Evolutionary conservation across 2,797 vertebrate species (phyloP).

Genomic region (Tarsius wallacei): DNA sequence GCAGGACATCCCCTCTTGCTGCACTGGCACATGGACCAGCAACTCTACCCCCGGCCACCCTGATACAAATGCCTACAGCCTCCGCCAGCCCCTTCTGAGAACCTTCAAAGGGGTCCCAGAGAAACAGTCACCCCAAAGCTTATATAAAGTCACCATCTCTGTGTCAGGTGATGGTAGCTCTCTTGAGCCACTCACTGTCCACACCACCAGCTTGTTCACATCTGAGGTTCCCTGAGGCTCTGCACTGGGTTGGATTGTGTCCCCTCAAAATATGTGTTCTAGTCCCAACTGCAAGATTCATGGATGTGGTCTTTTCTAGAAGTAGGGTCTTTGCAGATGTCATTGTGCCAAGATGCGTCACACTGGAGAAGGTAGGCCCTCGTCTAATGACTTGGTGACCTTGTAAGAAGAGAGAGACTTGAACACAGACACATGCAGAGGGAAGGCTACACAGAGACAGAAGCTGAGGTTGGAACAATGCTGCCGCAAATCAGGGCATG

Average conservation of each 20-base stretch:
- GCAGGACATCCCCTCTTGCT: neutral
- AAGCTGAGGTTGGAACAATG: neutral
- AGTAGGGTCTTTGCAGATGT: too few species aligned
- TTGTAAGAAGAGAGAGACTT: neutral
- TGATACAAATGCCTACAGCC: neutral
- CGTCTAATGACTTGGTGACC: fast-evolving
- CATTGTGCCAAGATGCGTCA: fast-evolving
- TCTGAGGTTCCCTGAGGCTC: fast-evolving
- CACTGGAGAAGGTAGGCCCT: neutral
- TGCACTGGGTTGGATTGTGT: neutral
- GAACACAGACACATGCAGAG: neutral
- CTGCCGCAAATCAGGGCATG: neutral
- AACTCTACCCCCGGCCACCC: neutral
- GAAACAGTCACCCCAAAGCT: fast-evolving
- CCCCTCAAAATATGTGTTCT: neutral
- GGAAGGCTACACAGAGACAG: too few species aligned
- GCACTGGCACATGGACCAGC: neutral
- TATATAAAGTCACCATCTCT: neutral
- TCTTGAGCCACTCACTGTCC: neutral
- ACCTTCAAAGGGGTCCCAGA: neutral
- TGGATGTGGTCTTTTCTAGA: neutral
- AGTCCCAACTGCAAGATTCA: neutral
- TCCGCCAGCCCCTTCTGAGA: neutral
- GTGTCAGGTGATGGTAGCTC: fast-evolving
- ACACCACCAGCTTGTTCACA: neutral